Conservation (phyloP, 2,888 invertebrate species). For the Eupeodes luniger region DNA sequence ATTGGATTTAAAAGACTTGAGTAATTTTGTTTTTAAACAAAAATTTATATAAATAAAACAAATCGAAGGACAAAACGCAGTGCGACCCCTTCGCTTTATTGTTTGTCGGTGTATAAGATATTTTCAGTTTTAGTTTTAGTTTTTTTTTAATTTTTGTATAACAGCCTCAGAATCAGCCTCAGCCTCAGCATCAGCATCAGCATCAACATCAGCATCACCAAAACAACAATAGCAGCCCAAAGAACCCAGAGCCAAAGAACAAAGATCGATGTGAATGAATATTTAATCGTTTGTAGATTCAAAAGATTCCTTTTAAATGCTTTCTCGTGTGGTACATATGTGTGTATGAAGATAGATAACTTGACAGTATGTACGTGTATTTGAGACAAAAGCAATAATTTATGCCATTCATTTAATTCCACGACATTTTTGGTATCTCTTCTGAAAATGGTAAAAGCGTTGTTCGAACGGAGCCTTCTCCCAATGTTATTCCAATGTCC, state of each 20-base stretch:
- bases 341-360: constrained; percentile 58
- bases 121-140: background rate
- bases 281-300: constrained; percentile 69
- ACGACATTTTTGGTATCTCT: constrained; percentile 68
- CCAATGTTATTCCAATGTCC: constrained; percentile 1
- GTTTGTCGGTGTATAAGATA: constrained; percentile 22
- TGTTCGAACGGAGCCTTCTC: constrained; percentile 29
- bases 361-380: constrained; percentile 66
- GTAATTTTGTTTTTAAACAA: background rate
- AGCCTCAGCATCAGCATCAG: background rate
- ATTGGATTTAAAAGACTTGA: constrained; percentile 9
- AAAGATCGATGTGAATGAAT: constrained; percentile 73
- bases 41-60: constrained; percentile 19
- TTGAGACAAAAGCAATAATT: constrained; percentile 74
- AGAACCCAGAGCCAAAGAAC: constrained; percentile 55
- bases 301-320: constrained; percentile 56
- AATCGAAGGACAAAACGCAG: constrained; percentile 43
- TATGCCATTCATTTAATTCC: constrained; percentile 73
- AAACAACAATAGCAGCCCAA: constrained; percentile 14
- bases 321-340: constrained; percentile 22
- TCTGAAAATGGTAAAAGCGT: constrained; percentile 65
- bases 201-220: background rate
- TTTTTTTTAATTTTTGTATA: background rate
- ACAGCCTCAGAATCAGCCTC: background rate
- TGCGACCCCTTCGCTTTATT: constrained; percentile 48